Conservation (phyloP, 2,113 vertebrate genomes). For the Erinaceus europaeus region DNA sequence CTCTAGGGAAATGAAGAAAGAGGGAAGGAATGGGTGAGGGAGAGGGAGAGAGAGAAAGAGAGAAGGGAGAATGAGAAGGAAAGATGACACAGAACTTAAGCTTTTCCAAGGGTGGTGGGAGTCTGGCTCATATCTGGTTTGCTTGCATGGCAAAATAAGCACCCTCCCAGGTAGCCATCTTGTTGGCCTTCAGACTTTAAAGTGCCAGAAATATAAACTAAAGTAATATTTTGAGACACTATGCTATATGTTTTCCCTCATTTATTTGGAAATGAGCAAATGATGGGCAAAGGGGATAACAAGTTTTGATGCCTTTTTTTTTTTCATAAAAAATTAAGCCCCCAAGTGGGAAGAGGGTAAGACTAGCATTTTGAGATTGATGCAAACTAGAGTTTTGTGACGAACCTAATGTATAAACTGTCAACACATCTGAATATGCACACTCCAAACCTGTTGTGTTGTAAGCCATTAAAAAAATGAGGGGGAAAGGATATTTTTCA, state of each 20-base stretch:
- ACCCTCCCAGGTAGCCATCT: neutral
- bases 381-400: neutral
- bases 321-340: neutral
- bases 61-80: too few relatives aligned
- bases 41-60: too few relatives aligned
- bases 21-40: too few relatives aligned
- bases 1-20: too few relatives aligned
- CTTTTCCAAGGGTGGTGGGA: too few relatives aligned
- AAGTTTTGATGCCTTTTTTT: neutral
- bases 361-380: neutral
- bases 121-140: too few relatives aligned
- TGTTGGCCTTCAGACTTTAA: neutral
- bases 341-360: neutral
- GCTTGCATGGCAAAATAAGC: too few relatives aligned
- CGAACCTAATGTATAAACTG: neutral
- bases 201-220: neutral
- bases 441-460: neutral
- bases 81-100: too few relatives aligned
- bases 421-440: neutral
- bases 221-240: neutral
- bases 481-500: neutral
- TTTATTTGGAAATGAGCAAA: slow-evolving; percentile 23
- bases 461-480: neutral
- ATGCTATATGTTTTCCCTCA: neutral
- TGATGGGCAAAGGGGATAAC: neutral